These are phyloP conservation scores for Casuarius casuarius DNA, from an alignment of 2,113 vertebrate genomes.

Conservation along the genomic window DNA sequence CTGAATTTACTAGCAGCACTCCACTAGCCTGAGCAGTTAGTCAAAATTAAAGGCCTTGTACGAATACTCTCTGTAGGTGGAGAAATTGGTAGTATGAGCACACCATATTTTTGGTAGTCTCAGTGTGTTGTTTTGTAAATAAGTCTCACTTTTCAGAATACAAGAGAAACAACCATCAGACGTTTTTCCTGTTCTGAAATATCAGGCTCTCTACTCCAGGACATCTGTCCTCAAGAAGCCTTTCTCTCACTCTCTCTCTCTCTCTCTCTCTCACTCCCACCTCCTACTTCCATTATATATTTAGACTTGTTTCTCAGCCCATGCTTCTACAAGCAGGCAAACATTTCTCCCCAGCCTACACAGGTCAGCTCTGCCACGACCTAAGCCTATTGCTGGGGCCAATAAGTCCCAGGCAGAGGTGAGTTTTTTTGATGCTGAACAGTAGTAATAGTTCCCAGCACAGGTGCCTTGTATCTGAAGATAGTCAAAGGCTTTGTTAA, in stretches of 20 bases:
- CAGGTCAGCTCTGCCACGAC: background rate
- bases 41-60: background rate
- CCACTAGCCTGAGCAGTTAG: background rate
- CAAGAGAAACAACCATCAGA: background rate
- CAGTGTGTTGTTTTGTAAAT: background rate
- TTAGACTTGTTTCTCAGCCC: background rate
- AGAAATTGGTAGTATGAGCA: background rate
- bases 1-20: background rate
- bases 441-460: background rate
- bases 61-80: background rate
- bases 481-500: background rate
- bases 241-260: background rate
- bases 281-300: conserved; percentile 12
- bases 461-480: background rate
- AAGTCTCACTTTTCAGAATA: background rate
- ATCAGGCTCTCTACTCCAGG: background rate
- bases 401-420: background rate
- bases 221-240: background rate
- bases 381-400: background rate
- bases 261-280: background rate
- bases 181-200: background rate
- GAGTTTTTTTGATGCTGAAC: background rate
- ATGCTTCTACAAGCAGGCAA: background rate
- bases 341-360: background rate
- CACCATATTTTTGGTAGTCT: background rate